phyloP scores from a whole-genome alignment of 2,797 vertebrate species.

The Tiaroga cobitis region DNA sequence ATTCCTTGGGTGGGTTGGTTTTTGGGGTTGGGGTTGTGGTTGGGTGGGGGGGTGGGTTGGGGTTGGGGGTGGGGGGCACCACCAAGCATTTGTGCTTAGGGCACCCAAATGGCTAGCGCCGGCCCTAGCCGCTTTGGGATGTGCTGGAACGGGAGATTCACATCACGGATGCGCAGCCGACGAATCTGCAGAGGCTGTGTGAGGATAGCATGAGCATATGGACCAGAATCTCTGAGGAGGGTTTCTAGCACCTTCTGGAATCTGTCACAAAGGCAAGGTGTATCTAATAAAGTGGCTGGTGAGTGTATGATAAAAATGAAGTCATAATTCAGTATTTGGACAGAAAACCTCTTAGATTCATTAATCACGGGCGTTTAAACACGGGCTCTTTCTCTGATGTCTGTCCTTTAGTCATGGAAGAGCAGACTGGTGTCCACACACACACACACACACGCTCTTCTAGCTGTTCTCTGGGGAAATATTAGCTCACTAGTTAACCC shows the following conservation, averaged over 20 bases:
- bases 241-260: not conserved
- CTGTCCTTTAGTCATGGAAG: not conserved
- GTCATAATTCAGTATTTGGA: not conserved
- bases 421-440: not conserved
- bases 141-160: not conserved
- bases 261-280: not conserved
- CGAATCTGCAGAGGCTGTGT: not conserved
- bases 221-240: not conserved
- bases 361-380: not conserved
- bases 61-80: no score
- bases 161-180: not conserved
- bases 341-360: not conserved
- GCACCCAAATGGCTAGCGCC: no score
- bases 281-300: not conserved
- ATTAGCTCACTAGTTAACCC: slow-evolving; percentile 82
- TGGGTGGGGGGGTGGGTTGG: no score
- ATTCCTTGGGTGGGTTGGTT: no score
- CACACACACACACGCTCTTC: slow-evolving; percentile 26
- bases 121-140: not conserved
- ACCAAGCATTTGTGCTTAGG: no score
- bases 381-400: not conserved
- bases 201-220: not conserved
- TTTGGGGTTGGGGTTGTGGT: no score
- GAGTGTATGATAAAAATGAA: not conserved
- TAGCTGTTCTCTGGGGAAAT: slow-evolving; percentile 78